Evolutionary conservation across 2,797 vertebrate genomes (phyloP).

Genomic region (Anniella stebbinsi): DNA sequence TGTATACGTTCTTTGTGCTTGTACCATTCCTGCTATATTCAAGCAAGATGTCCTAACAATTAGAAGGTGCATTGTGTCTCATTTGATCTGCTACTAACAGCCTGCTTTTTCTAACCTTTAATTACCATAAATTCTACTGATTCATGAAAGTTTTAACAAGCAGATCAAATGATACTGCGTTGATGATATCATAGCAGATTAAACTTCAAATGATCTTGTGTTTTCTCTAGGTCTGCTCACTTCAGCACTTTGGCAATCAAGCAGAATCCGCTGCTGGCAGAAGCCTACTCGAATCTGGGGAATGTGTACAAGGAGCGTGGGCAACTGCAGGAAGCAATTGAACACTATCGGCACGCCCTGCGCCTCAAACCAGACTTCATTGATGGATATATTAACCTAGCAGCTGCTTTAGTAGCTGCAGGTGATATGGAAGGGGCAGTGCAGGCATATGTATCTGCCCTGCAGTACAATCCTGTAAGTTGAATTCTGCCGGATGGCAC

Average conservation of each 20-base stretch:
- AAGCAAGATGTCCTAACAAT: not conserved
- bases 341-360: constrained; percentile 96
- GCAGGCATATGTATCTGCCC: constrained; percentile 97
- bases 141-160: not conserved
- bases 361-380: constrained; percentile 99
- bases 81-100: not conserved
- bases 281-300: constrained; percentile 98
- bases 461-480: constrained; percentile 99
- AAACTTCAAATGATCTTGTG: not conserved
- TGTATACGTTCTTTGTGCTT: not conserved
- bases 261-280: constrained; percentile 97
- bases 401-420: constrained; percentile 96
- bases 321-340: constrained; percentile 97
- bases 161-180: not conserved
- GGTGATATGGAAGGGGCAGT: constrained; percentile 99
- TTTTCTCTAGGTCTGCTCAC: constrained; percentile 92
- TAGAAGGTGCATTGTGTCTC: not conserved
- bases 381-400: constrained; percentile 98
- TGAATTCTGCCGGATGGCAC: not conserved
- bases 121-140: not conserved
- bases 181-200: no score
- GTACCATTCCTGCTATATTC: not conserved
- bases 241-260: constrained; percentile 99
- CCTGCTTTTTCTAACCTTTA: not conserved
- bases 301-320: constrained; percentile 99